phyloP scores from a whole-genome alignment of 2,113 vertebrate species.

The Columba janthina region DNA sequence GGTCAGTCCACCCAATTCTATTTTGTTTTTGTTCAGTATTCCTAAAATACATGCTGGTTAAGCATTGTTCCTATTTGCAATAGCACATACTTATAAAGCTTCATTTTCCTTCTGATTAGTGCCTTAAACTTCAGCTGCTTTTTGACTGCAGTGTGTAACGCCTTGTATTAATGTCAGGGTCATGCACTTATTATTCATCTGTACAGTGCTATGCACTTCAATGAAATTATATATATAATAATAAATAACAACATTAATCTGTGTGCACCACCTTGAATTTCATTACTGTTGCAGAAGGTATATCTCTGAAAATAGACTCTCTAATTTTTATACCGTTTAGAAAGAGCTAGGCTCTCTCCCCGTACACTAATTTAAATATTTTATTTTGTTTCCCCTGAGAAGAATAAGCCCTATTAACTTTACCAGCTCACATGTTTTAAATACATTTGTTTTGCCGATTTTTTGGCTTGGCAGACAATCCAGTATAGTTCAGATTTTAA shows the following conservation, averaged over 20 bases:
- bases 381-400: background rate
- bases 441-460: background rate
- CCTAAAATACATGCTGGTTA: background rate
- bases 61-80: background rate
- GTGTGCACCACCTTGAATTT: conserved; percentile 40
- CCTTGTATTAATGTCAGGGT: conserved; percentile 56
- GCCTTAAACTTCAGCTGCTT: conserved; percentile 39
- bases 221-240: conserved; percentile 52
- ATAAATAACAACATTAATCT: conserved; percentile 64
- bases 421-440: background rate
- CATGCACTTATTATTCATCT: conserved; percentile 58
- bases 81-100: background rate
- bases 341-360: background rate
- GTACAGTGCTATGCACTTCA: conserved; percentile 31
- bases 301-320: conserved; percentile 18
- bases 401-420: background rate
- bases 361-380: background rate
- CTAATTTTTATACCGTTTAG: conserved; percentile 15
- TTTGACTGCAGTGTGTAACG: conserved; percentile 13
- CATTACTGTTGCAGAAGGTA: conserved; percentile 25
- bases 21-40: conserved; percentile 12
- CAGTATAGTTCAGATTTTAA: background rate
- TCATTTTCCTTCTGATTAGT: conserved; percentile 31
- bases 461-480: background rate
- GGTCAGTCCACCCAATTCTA: background rate